Base-by-base conservation (phyloP, 2,888 invertebrate species). In the Dryomyza anilis region DNA sequence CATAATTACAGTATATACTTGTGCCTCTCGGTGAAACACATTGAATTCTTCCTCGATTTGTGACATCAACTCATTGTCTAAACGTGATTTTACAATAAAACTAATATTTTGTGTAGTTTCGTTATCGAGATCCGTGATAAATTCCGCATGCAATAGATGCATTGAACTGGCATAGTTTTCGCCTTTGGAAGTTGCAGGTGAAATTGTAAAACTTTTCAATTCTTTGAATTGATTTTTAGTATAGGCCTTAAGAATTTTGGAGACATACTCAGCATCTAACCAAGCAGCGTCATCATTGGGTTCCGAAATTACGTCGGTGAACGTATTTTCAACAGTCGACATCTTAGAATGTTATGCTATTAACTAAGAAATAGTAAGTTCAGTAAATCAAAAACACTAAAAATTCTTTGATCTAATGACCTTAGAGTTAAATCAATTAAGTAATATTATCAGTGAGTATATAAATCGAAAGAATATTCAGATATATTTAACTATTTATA, bases 101-200 rank as follows among this genome's bases (percentile, higher is more conserved):
- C 71, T 70, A 8, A 67, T 50, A 1, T 67, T 67, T 60, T 72
- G 67, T 21, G 55, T 3, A 7, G 36, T 19, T 21, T 68, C 64
- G 7, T 62, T 56, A 25, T 70, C 67, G 4, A 29, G 27, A 10
- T 67, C 36, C 25, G 60, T 48, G 14, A 30, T 62, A 55, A 72
- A 77, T 16, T 72, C 63, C 0, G 74, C 69, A 10, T 57, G 70
- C 25, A 78, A 61, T 19, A 77, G 67, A 68, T 73, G 71, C 66
- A 80, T 69, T 4, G 68, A 68, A 66, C 78, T 77, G 2, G 73
- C 74, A 64, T 73, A 79, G 65, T 79, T 75, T 67, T 78, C 78
- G 23, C 78, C 77, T 64, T 76, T 78, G 1, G 63, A 70, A 0
- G 76, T 76, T 0, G 77, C 78, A 30, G 74, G 72, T 43, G 68